Evolutionary conservation across 2,113 vertebrate species (phyloP).

Genomic region (Brachyhypopomus occidentalis): DNA sequence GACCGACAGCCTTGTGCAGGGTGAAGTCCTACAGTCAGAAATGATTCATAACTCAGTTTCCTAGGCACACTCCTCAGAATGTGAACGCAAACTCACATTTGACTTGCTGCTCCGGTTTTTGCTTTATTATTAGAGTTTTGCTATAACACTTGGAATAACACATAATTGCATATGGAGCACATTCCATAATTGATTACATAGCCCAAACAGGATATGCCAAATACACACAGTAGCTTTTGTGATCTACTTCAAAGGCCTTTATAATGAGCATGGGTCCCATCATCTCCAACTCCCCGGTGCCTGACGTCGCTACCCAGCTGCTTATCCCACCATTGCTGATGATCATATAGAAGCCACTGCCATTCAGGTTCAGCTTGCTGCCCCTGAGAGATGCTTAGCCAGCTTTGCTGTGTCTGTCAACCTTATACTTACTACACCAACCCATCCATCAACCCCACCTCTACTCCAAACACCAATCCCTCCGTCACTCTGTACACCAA

Average conservation of each 20-base stretch:
- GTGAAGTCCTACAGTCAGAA: conserved; percentile 58
- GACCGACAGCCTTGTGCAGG: conserved; percentile 61
- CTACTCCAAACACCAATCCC: too few species aligned
- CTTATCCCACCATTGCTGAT: conserved; percentile 61
- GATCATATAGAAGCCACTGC: conserved; percentile 56
- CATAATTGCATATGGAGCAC: neutral
- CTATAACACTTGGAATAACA: neutral
- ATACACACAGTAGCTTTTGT: neutral
- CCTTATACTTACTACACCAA: too few species aligned
- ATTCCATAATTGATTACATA: neutral
- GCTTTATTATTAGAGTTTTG: neutral
- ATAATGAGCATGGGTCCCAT: conserved; percentile 58
- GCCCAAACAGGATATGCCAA: neutral
- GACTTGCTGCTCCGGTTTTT: neutral
- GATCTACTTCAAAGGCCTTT: conserved; percentile 49
- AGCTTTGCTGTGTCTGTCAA: neutral
- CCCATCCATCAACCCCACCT: too few species aligned
- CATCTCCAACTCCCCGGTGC: conserved; percentile 29
- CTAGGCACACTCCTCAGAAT: too few species aligned
- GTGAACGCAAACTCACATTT: too few species aligned
- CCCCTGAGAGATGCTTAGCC: conserved; percentile 40
- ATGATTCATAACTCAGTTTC: neutral
- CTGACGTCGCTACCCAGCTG: neutral
- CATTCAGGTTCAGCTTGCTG: conserved; percentile 40
- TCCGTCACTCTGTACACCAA: too few species aligned